A percentile compares a stretch with the other conserved stretches of the same genome.
These are phyloP conservation scores for Pogonocichla stellata DNA, from an alignment of 2,113 vertebrate genomes.

Conservation along the genomic window DNA sequence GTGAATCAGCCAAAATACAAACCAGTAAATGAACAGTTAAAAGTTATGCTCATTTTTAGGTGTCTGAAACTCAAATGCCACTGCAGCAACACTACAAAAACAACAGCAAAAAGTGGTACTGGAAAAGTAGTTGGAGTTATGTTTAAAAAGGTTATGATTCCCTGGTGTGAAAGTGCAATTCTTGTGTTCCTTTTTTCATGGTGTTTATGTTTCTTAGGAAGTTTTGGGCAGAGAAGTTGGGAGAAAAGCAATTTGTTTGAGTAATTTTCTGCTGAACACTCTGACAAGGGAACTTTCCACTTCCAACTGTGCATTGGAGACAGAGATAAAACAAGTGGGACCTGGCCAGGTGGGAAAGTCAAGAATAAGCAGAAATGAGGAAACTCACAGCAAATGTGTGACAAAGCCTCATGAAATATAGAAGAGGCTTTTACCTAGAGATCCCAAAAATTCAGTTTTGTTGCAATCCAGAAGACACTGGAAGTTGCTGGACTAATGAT, in stretches of 20 bases:
- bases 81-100: neutral
- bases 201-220: neutral
- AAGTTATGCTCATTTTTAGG: neutral
- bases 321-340: neutral
- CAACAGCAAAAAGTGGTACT: neutral
- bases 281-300: neutral
- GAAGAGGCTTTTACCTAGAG: neutral
- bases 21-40: neutral
- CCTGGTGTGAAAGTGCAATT: neutral
- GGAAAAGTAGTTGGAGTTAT: neutral
- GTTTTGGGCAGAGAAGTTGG: neutral
- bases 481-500: neutral
- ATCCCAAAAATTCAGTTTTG: neutral
- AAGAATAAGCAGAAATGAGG: neutral
- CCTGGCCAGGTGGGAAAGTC: neutral
- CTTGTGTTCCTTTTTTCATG: neutral
- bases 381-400: neutral
- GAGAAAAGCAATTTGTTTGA: neutral
- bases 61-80: neutral
- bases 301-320: neutral
- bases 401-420: neutral
- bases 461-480: neutral
- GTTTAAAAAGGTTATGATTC: neutral
- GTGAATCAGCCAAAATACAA: neutral
- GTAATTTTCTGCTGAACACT: neutral